Percentiles rank a stretch among this genome's conserved stretches.
phyloP scores from a whole-genome alignment of 1,140 invertebrate genomes.

The Eueides isabella region DNA sequence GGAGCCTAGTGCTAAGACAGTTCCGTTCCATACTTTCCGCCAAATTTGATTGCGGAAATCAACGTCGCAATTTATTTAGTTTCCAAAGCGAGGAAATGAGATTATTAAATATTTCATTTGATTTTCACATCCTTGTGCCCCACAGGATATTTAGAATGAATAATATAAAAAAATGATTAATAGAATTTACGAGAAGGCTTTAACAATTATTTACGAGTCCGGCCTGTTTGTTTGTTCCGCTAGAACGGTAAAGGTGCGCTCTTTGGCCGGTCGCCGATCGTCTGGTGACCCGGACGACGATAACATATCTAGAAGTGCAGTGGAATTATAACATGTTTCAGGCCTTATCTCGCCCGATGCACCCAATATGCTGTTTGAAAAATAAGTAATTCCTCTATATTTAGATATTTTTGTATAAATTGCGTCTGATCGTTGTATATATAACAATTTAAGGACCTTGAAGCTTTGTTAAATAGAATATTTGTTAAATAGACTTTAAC shows the following conservation, averaged over 20 bases:
- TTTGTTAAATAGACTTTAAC: no score
- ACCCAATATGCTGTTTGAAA: constrained; percentile 25
- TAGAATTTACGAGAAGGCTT: constrained; percentile 10
- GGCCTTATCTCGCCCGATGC: constrained; percentile 37
- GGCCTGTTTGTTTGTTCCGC: constrained; percentile 21
- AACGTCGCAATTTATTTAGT: neutral
- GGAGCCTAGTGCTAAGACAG: neutral
- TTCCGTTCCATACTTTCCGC: neutral
- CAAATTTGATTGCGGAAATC: neutral
- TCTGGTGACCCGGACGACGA: constrained; percentile 55
- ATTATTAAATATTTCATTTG: neutral
- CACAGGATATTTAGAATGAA: no score
- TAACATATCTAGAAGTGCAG: constrained; percentile 56
- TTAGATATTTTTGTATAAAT: neutral
- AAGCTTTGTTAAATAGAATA: no score
- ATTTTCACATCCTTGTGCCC: no score
- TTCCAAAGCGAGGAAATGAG: neutral
- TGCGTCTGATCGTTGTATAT: neutral
- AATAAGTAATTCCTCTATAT: constrained; percentile 18
- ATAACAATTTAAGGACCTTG: neutral
- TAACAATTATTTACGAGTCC: neutral
- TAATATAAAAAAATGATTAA: neutral
- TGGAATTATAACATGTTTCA: constrained; percentile 48
- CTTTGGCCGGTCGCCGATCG: constrained; percentile 52
- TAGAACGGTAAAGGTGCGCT: constrained; percentile 49